Conservation (phyloP, 2,113 vertebrate genomes). For the Bubo scandiacus region DNA sequence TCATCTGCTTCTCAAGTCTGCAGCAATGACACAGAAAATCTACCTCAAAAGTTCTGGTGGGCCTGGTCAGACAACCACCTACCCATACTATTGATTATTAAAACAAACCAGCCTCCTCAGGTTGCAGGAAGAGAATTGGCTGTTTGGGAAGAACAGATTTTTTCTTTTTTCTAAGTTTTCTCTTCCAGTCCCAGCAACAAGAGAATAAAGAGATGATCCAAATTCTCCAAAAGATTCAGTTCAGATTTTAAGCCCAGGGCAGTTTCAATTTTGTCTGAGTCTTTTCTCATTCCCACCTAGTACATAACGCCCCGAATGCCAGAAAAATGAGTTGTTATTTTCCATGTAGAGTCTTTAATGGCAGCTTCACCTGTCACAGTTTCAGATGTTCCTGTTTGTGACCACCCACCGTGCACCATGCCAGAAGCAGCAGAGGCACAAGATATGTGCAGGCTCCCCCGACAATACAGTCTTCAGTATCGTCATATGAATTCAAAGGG, state of each 20-base stretch:
- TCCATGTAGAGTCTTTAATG: background rate
- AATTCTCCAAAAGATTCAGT: background rate
- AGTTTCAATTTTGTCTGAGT: background rate
- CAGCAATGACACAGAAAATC: background rate
- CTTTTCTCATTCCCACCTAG: background rate
- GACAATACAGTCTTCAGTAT: background rate
- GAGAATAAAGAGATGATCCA: background rate
- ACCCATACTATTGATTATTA: background rate
- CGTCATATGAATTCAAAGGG: background rate
- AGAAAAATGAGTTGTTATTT: background rate
- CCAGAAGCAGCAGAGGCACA: background rate
- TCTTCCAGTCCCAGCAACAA: background rate
- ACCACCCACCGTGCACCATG: background rate
- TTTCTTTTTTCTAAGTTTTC: background rate
- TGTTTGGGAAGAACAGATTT: background rate
- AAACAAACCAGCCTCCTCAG: background rate
- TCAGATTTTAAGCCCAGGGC: background rate
- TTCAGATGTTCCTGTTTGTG: background rate
- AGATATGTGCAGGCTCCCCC: background rate
- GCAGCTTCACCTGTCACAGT: background rate
- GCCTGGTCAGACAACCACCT: background rate
- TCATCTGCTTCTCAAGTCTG: background rate
- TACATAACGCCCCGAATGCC: background rate
- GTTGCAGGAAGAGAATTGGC: background rate
- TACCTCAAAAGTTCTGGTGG: background rate